Evolutionary conservation across 2,888 invertebrate genomes (phyloP).

Genomic region (Campoplex nolae): DNA sequence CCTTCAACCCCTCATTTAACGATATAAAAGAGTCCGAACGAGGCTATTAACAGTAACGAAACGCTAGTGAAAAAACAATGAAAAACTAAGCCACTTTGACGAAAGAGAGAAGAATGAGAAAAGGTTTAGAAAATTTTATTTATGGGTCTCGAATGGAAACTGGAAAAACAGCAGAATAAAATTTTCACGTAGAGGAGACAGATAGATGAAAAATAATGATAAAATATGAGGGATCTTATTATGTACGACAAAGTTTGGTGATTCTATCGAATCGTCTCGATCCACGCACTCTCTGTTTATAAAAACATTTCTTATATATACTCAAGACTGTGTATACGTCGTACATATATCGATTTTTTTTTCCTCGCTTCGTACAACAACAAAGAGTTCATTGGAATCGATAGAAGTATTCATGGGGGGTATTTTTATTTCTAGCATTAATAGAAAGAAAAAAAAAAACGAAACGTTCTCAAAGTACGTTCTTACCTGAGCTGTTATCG

Average conservation of each 20-base stretch:
- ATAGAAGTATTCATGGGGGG: neutral
- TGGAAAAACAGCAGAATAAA: constrained; percentile 32
- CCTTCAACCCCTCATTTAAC: constrained; percentile 25
- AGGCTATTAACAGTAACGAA: constrained; percentile 1
- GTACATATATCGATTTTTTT: neutral
- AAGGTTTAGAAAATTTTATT: constrained; percentile 18
- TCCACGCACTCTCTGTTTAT: constrained; percentile 57
- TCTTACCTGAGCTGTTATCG: constrained; percentile 82
- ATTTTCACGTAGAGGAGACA: constrained; percentile 3
- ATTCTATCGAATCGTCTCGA: constrained; percentile 60
- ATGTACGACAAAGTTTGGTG: constrained; percentile 49
- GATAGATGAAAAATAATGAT: constrained; percentile 36
- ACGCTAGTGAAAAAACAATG: constrained; percentile 2
- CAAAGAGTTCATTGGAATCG: too few species aligned
- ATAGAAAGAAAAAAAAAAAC: too few species aligned
- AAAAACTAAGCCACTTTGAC: neutral
- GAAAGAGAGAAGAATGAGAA: neutral
- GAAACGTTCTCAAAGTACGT: neutral
- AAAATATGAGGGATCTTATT: constrained; percentile 59
- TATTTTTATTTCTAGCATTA: neutral
- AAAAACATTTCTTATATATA: neutral
- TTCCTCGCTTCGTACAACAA: neutral
- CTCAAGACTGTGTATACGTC: neutral
- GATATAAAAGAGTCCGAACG: neutral
- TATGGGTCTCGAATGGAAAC: constrained; percentile 35